Conservation (phyloP, 1,140 invertebrate species). For the Goniozus legneri region DNA sequence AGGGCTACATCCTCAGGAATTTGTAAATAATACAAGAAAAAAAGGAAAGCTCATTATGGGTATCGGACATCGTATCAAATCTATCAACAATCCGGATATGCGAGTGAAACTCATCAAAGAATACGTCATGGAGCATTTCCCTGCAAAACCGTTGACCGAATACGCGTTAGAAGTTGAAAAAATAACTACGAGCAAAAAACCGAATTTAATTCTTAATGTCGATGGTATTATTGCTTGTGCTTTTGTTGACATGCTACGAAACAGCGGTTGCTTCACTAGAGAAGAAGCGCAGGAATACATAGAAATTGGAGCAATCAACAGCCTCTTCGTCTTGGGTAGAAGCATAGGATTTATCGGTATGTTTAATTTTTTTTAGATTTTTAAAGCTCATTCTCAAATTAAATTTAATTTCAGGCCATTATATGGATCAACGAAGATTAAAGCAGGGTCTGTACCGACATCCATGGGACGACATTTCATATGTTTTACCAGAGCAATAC, state of each 20-base stretch:
- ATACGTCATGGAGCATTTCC: constrained; percentile 92
- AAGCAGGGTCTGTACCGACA: constrained; percentile 99
- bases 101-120: constrained; percentile 95
- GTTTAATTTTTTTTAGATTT: constrained; percentile 23
- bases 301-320: constrained; percentile 97
- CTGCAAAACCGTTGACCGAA: constrained; percentile 84
- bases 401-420: constrained; percentile 70
- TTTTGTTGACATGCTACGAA: constrained; percentile 94
- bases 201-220: constrained; percentile 98
- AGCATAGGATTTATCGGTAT: constrained; percentile 97
- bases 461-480: constrained; percentile 99
- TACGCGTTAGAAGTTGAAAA: constrained; percentile 98
- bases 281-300: constrained; percentile 98
- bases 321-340: constrained; percentile 95
- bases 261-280: constrained; percentile 90
- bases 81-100: constrained; percentile 99
- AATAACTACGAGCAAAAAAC: constrained; percentile 98
- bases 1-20: constrained; percentile 94
- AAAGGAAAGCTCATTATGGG: constrained; percentile 98
- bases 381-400: not conserved
- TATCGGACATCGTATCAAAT: constrained; percentile 97
- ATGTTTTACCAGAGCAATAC: constrained; percentile 86
- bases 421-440: constrained; percentile 96
- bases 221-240: constrained; percentile 97
- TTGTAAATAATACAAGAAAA: constrained; percentile 96